These are phyloP conservation scores for Rhyacichthys aspro DNA, from an alignment of 2,797 vertebrate species.

Conservation along the genomic window DNA sequence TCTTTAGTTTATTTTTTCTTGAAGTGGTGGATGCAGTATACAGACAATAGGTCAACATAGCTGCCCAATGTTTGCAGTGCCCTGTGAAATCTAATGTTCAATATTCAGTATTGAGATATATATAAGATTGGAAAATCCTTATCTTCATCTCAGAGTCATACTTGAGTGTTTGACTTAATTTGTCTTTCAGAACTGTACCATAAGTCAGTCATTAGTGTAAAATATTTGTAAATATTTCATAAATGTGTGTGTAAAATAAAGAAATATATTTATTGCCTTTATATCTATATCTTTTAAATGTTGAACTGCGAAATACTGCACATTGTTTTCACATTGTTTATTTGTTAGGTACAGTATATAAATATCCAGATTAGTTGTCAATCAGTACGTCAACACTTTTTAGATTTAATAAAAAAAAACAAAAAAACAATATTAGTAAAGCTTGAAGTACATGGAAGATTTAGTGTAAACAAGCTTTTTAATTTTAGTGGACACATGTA, in stretches of 20 bases:
- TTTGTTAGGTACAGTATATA: conserved; percentile 14
- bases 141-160: not conserved
- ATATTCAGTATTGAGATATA: conserved; percentile 21
- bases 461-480: conserved; percentile 7
- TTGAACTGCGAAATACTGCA: not conserved
- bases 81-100: not conserved
- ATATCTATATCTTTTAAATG: not conserved
- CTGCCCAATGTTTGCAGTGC: conserved; percentile 51
- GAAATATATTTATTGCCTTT: conserved; percentile 60
- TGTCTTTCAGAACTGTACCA: not conserved
- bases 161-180: not conserved
- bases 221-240: conserved; percentile 46
- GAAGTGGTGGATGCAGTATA: conserved; percentile 32
- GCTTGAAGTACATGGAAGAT: conserved; percentile 2
- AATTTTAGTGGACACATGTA: not conserved
- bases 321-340: conserved; percentile 23
- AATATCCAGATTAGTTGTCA: not conserved
- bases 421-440: not conserved
- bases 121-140: not conserved
- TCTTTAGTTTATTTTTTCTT: conserved; percentile 28
- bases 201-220: conserved; percentile 20
- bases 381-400: conserved; percentile 17
- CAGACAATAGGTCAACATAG: conserved; percentile 17
- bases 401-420: not conserved
- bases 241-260: conserved; percentile 57